Evolutionary conservation across 1,140 invertebrate genomes (phyloP).

Genomic region (Conopomorpha cramerella): DNA sequence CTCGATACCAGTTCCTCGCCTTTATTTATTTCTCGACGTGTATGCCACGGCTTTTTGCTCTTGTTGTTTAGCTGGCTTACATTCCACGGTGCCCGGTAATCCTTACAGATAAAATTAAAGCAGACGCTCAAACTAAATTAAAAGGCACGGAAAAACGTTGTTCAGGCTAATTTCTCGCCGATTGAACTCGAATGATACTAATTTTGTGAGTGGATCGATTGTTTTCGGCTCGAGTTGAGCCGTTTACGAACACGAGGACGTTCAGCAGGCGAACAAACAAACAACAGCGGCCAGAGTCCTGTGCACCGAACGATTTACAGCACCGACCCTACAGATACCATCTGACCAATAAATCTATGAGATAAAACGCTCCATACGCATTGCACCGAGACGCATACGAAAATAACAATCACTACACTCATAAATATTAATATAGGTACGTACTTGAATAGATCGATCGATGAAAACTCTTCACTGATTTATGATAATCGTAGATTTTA

Average conservation of each 20-base stretch:
- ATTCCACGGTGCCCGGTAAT: slow-evolving; percentile 56
- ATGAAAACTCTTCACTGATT: slow-evolving; percentile 3
- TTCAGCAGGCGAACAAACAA: no score
- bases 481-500: no score
- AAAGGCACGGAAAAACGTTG: slow-evolving; percentile 53
- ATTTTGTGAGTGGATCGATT: slow-evolving; percentile 34
- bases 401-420: slow-evolving; percentile 27
- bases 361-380: slow-evolving; percentile 27
- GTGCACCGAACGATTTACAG: slow-evolving; percentile 19
- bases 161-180: no score
- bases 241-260: slow-evolving; percentile 7
- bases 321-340: slow-evolving; percentile 33
- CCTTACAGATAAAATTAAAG: slow-evolving; percentile 59
- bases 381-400: slow-evolving; percentile 15
- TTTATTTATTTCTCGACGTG: slow-evolving; percentile 55
- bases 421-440: slow-evolving; percentile 7
- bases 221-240: slow-evolving; percentile 4
- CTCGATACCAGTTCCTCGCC: slow-evolving; percentile 41
- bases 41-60: slow-evolving; percentile 40
- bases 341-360: slow-evolving; percentile 46
- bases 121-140: slow-evolving; percentile 60
- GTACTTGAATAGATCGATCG: background rate
- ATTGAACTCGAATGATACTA: slow-evolving; percentile 52
- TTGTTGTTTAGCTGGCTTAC: slow-evolving; percentile 38
- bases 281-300: slow-evolving; percentile 2